phyloP scores from a whole-genome alignment of 2,797 vertebrate genomes.

The Bovichtus diacanthus region DNA sequence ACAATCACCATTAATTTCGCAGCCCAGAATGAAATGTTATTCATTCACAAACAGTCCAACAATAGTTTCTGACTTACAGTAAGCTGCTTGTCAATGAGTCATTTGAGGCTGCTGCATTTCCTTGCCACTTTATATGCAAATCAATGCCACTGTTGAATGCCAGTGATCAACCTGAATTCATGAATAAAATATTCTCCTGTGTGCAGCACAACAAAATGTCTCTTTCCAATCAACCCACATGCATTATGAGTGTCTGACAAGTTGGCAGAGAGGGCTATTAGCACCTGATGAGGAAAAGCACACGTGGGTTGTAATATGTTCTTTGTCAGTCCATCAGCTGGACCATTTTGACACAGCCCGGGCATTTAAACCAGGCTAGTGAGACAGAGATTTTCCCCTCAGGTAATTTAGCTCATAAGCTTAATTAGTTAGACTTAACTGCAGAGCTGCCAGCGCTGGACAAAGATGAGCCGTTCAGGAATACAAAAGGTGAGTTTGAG shows the following conservation, averaged over 20 bases:
- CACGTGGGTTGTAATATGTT: conserved; percentile 33
- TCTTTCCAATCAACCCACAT: conserved; percentile 48
- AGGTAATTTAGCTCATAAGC: conserved; percentile 25
- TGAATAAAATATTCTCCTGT: conserved; percentile 71
- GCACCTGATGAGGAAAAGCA: conserved; percentile 40
- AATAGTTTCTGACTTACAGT: conserved; percentile 51
- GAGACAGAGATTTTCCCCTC: conserved; percentile 16
- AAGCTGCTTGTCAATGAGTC: conserved; percentile 64
- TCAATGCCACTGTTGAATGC: conserved; percentile 61
- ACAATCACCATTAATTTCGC: conserved; percentile 26
- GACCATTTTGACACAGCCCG: conserved; percentile 17
- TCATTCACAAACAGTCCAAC: conserved; percentile 51
- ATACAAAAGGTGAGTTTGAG: conserved; percentile 34
- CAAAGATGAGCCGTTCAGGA: conserved; percentile 9
- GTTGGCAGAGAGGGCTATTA: conserved; percentile 52
- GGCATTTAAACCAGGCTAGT: conserved; percentile 23
- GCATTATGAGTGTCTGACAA: conserved; percentile 55
- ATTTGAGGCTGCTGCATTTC: conserved; percentile 56
- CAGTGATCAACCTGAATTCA: conserved; percentile 70
- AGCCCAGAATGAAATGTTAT: conserved; percentile 23
- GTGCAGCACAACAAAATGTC: conserved; percentile 42
- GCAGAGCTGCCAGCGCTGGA: conserved; percentile 1
- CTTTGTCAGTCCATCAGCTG: conserved; percentile 43
- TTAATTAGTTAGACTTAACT: conserved; percentile 35
- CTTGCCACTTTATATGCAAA: conserved; percentile 82